A percentile compares a stretch with the other conserved stretches of the same genome.
Conservation (phyloP, 2,797 vertebrate species). For the Erpetoichthys calabaricus region DNA sequence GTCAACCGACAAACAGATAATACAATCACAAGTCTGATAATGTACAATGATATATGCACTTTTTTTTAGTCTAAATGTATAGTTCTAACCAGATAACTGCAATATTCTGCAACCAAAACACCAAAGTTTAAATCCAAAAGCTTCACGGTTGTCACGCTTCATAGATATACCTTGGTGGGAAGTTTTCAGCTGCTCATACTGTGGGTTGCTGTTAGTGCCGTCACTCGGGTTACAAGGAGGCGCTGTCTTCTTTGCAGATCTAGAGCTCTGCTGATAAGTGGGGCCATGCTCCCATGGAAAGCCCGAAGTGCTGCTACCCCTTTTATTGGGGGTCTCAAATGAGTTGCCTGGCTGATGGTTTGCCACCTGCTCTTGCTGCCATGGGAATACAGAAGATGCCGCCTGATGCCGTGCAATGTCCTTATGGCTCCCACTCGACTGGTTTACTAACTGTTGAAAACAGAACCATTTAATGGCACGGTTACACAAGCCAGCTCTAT, state of each 20-base stretch:
- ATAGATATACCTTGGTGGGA: slow-evolving; percentile 70
- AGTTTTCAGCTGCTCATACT: slow-evolving; percentile 54
- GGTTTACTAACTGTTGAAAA: slow-evolving; percentile 48
- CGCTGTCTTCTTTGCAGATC: slow-evolving; percentile 17
- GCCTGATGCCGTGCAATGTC: slow-evolving; percentile 73
- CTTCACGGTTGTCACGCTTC: too few species aligned
- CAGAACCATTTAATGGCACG: slow-evolving; percentile 2
- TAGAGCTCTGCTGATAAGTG: slow-evolving; percentile 38
- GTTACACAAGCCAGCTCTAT: too few species aligned
- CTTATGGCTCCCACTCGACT: slow-evolving; percentile 57
- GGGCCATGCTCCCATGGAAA: slow-evolving; percentile 53
- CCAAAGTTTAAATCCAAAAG: too few species aligned
- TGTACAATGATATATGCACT: too few species aligned
- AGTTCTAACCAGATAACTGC: too few species aligned
- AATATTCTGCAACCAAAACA: too few species aligned
- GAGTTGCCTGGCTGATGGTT: slow-evolving; percentile 31
- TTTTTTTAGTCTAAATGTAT: too few species aligned
- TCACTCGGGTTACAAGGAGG: slow-evolving; percentile 23
- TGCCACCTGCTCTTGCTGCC: slow-evolving; percentile 66
- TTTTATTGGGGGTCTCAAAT: slow-evolving; percentile 57
- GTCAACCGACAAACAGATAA: too few species aligned
- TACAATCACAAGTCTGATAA: too few species aligned
- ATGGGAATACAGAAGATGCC: slow-evolving; percentile 80
- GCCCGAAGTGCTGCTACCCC: slow-evolving; percentile 30
- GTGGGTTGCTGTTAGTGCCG: slow-evolving; percentile 33